These are phyloP conservation scores for Poeciliopsis turneri DNA, from an alignment of 2,797 vertebrate genomes.

Conservation along the genomic window DNA sequence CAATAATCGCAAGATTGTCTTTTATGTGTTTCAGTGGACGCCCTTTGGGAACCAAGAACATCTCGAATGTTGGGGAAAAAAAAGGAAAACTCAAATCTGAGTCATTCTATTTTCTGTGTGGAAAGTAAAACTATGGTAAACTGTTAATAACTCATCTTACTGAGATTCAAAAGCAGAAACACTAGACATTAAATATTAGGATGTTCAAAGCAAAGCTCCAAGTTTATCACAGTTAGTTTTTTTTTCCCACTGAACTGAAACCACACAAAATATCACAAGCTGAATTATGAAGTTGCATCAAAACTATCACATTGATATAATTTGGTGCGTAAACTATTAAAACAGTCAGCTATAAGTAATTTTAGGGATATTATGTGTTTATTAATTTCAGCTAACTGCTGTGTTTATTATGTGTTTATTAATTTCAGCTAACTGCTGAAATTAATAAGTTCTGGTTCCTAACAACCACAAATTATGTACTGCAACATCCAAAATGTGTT, in stretches of 20 bases:
- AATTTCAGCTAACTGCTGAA: neutral
- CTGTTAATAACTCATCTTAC: neutral
- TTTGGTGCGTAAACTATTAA: neutral
- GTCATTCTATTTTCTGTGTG: neutral
- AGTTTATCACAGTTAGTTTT: neutral
- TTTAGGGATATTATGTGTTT: neutral
- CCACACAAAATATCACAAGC: neutral
- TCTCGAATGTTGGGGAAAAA: constrained; percentile 45
- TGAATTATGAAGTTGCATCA: neutral
- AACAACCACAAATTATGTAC: neutral
- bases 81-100: neutral
- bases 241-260: neutral
- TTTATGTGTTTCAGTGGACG: constrained; percentile 75
- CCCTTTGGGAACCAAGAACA: constrained; percentile 74
- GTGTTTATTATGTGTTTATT: neutral
- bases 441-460: neutral
- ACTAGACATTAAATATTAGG: neutral
- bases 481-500: neutral
- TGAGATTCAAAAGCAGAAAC: neutral
- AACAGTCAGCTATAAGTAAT: neutral
- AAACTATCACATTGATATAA: neutral
- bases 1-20: constrained; percentile 82
- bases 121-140: constrained; percentile 6
- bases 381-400: neutral
- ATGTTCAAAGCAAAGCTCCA: neutral